Percentiles rank a stretch among this genome's conserved stretches.
phyloP scores from a whole-genome alignment of 1,140 invertebrate species.

The Meloidogyne floridensis region DNA sequence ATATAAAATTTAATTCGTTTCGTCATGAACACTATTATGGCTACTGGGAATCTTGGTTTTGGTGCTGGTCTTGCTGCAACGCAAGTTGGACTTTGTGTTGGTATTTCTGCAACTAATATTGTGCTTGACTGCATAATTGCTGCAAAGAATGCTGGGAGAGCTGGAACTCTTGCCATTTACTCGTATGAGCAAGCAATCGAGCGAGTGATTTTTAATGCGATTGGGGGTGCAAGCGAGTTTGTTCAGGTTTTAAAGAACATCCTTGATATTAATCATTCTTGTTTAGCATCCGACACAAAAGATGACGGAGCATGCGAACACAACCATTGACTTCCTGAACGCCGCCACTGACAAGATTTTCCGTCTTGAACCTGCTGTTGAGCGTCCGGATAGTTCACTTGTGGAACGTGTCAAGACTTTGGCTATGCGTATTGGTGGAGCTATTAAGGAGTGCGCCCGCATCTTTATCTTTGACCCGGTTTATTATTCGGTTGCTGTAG shows the following conservation, averaged over 20 bases:
- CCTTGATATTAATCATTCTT: not conserved
- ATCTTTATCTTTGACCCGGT: slow-evolving; percentile 36
- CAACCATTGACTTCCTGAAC: slow-evolving; percentile 40
- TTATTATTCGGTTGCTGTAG: slow-evolving; percentile 9
- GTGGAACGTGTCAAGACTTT: slow-evolving; percentile 31
- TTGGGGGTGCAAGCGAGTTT: slow-evolving; percentile 30
- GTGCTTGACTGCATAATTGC: slow-evolving; percentile 40
- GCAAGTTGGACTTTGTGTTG: slow-evolving; percentile 35
- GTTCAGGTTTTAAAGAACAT: slow-evolving; percentile 29
- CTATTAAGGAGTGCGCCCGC: slow-evolving; percentile 27
- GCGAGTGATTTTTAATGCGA: slow-evolving; percentile 28
- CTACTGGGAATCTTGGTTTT: slow-evolving; percentile 28
- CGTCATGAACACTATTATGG: slow-evolving; percentile 19
- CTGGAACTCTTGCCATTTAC: not conserved
- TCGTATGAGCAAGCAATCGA: slow-evolving; percentile 31
- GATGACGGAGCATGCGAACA: slow-evolving; percentile 39
- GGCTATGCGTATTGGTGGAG: slow-evolving; percentile 34
- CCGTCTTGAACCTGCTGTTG: slow-evolving; percentile 13
- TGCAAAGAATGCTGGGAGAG: slow-evolving; percentile 36
- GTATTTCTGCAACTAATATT: slow-evolving; percentile 40
- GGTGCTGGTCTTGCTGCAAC: slow-evolving; percentile 33
- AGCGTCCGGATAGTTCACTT: slow-evolving; percentile 29
- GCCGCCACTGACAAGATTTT: slow-evolving; percentile 38
- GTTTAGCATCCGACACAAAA: slow-evolving; percentile 37
- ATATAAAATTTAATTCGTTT: not conserved